These are phyloP conservation scores for Shargacucullia verbasci DNA, from an alignment of 2,888 invertebrate genomes.

Conservation along the genomic window DNA sequence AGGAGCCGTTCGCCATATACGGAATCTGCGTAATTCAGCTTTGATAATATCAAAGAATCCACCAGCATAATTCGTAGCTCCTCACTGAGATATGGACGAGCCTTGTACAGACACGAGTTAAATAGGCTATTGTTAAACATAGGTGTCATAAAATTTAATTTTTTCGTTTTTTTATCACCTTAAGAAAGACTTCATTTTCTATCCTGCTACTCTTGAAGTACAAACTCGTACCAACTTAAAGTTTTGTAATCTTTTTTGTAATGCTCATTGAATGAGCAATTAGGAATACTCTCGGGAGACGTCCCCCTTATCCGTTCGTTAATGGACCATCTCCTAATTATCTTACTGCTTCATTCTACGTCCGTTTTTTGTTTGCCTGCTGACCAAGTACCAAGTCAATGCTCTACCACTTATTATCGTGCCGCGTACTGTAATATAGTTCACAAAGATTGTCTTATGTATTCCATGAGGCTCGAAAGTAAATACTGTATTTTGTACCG, in stretches of 20 bases:
- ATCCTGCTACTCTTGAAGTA: slow-evolving; percentile 4
- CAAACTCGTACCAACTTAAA: slow-evolving; percentile 2
- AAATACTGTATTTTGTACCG: too few species aligned
- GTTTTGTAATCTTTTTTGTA: slow-evolving; percentile 17
- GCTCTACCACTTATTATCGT: slow-evolving; percentile 14
- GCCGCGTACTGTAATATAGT: neutral
- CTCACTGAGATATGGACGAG: too few species aligned
- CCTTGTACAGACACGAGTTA: too few species aligned
- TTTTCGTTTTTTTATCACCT: too few species aligned
- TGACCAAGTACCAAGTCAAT: slow-evolving; percentile 14
- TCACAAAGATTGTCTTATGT: slow-evolving; percentile 1
- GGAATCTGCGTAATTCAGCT: too few species aligned
- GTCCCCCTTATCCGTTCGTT: slow-evolving; percentile 20
- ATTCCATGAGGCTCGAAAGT: neutral
- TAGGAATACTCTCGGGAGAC: slow-evolving; percentile 27
- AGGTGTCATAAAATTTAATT: too few species aligned
- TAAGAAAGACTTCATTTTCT: too few species aligned
- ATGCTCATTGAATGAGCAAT: slow-evolving; percentile 28
- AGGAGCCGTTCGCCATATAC: too few species aligned
- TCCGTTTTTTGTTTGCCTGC: slow-evolving; percentile 17
- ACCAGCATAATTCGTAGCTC: too few species aligned
- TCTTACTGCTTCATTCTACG: slow-evolving; percentile 24
- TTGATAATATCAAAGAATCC: too few species aligned
- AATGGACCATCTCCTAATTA: slow-evolving; percentile 23
- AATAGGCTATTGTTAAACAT: too few species aligned